Percentiles rank a stretch among this genome's conserved stretches.
Evolutionary conservation across 2,888 invertebrate genomes (phyloP).

Genomic region (Trissoscelio sp.): DNA sequence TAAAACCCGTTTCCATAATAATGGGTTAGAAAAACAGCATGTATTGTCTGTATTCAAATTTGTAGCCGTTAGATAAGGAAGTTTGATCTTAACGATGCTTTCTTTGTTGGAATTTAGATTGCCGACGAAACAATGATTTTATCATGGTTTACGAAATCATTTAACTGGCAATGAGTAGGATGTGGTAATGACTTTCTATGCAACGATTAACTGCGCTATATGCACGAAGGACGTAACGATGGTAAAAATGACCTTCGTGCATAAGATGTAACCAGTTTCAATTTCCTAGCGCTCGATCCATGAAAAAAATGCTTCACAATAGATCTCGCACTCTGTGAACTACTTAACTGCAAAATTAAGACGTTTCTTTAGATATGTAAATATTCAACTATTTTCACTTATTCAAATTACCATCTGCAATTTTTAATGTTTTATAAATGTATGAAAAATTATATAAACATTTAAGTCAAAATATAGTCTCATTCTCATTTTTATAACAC

Average conservation of each 20-base stretch:
- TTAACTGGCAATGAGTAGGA: slow-evolving; percentile 67
- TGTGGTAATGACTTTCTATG: slow-evolving; percentile 76
- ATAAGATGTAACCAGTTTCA: slow-evolving; percentile 52
- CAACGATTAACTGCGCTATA: slow-evolving; percentile 59
- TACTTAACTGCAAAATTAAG: not conserved
- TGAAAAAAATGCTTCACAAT: slow-evolving; percentile 16
- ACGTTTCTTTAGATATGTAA: too few relatives aligned
- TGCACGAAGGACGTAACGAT: slow-evolving; percentile 63
- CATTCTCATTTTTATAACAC: too few relatives aligned
- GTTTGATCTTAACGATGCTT: slow-evolving; percentile 50
- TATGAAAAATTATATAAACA: too few relatives aligned
- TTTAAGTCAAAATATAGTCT: too few relatives aligned
- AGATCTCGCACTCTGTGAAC: not conserved
- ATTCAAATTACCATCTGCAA: too few relatives aligned
- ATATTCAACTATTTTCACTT: too few relatives aligned
- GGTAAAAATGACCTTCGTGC: slow-evolving; percentile 65
- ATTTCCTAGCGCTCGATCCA: slow-evolving; percentile 23
- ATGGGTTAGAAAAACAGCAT: not conserved
- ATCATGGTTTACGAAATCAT: slow-evolving; percentile 58
- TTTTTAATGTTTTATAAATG: too few relatives aligned
- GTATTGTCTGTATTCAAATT: slow-evolving; percentile 57
- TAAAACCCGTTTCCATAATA: not conserved
- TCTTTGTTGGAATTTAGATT: slow-evolving; percentile 51
- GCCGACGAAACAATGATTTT: slow-evolving; percentile 59
- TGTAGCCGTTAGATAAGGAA: slow-evolving; percentile 20